Evolutionary conservation across 2,888 invertebrate genomes (phyloP).

Genomic region (Ennomos erosarius): DNA sequence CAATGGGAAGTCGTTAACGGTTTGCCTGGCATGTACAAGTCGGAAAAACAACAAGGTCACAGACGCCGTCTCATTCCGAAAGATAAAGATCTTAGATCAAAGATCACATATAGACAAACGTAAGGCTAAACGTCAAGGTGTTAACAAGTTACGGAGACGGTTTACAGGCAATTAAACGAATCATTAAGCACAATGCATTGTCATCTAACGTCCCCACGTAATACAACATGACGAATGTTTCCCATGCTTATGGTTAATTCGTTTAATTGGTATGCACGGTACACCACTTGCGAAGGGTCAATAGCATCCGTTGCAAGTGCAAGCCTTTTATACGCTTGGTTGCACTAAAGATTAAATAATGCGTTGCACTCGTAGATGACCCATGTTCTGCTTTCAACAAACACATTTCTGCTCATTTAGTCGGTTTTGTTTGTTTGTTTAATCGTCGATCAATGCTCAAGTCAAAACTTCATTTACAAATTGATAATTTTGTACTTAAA

Average conservation of each 20-base stretch:
- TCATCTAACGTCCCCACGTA: background rate
- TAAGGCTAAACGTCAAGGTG: conserved; percentile 5
- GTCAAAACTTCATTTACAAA: too few species aligned
- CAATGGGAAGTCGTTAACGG: too few species aligned
- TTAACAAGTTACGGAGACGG: background rate
- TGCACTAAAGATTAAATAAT: too few species aligned
- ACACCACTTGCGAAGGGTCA: conserved; percentile 52
- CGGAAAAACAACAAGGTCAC: too few species aligned
- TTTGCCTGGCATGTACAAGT: too few species aligned
- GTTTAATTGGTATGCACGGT: conserved; percentile 73
- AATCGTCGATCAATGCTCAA: too few species aligned
- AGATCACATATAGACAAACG: background rate
- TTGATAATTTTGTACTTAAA: too few species aligned
- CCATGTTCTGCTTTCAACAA: too few species aligned
- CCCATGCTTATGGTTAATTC: conserved; percentile 64
- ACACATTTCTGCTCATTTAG: too few species aligned
- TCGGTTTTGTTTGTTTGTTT: too few species aligned
- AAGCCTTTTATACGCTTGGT: conserved; percentile 4
- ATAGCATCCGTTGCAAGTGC: conserved; percentile 45
- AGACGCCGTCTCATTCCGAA: background rate
- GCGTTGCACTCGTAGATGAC: too few species aligned
- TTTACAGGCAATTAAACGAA: too few species aligned
- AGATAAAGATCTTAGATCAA: conserved; percentile 4
- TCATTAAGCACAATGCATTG: background rate
- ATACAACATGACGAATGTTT: conserved; percentile 35